Conservation (phyloP, 2,888 invertebrate species). For the Cheilosia impressa region DNA sequence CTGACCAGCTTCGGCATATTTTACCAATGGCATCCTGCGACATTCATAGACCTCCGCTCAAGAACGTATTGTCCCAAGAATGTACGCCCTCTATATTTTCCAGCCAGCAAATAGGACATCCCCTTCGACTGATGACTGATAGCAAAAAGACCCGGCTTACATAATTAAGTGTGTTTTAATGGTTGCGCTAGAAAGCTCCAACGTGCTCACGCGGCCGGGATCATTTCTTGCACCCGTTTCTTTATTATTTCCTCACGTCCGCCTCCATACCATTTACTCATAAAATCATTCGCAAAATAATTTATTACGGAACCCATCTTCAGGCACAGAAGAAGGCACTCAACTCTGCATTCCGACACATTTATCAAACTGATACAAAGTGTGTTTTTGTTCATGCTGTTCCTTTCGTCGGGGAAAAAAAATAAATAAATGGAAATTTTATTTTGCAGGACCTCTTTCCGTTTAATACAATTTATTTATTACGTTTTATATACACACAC, state of each 20-base stretch:
- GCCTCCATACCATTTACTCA: background rate
- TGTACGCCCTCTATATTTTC: too few species aligned
- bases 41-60: too few species aligned
- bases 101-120: too few species aligned
- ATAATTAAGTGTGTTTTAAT: too few species aligned
- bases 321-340: background rate
- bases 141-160: too few species aligned
- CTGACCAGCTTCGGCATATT: too few species aligned
- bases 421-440: slow-evolving; percentile 1
- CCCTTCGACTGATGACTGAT: too few species aligned
- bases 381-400: slow-evolving; percentile 3
- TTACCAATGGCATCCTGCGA: too few species aligned
- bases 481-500: background rate
- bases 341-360: slow-evolving; percentile 17
- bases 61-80: too few species aligned
- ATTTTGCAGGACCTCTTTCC: slow-evolving; percentile 21
- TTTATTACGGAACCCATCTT: slow-evolving; percentile 29
- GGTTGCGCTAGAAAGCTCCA: too few species aligned
- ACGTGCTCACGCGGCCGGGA: too few species aligned
- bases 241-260: background rate
- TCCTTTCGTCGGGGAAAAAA: background rate
- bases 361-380: slow-evolving; percentile 18
- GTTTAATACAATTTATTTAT: slow-evolving; percentile 56
- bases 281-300: slow-evolving; percentile 10
- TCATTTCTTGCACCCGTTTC: too few species aligned